These are phyloP conservation scores for Osmoderma eremita DNA, from an alignment of 2,888 invertebrate species.

Conservation along the genomic window DNA sequence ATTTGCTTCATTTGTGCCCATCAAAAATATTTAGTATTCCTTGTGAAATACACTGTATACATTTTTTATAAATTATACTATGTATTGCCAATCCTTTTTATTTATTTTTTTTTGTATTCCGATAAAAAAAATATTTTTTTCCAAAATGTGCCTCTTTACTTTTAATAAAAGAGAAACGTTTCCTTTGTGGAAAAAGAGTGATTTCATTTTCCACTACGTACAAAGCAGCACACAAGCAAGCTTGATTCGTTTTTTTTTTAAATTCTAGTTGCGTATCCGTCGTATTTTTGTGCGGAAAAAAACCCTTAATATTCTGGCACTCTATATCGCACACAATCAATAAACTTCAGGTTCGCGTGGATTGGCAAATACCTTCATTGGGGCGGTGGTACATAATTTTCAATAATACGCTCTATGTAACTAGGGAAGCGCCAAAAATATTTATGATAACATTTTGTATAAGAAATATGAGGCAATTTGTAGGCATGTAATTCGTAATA, in stretches of 20 bases:
- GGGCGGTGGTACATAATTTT: conserved; percentile 21
- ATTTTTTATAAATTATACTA: too few species aligned
- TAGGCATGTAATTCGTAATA: conserved; percentile 17
- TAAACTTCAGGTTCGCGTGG: conserved; percentile 12
- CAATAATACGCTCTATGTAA: conserved; percentile 1
- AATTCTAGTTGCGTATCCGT: conserved; percentile 18
- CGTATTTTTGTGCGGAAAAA: neutral
- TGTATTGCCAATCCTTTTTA: too few species aligned
- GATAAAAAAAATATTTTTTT: too few species aligned
- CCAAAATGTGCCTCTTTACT: too few species aligned
- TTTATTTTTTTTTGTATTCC: too few species aligned
- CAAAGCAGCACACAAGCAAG: too few species aligned
- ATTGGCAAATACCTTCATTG: conserved; percentile 26
- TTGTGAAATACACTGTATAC: too few species aligned
- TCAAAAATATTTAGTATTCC: too few species aligned
- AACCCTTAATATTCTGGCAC: conserved; percentile 22
- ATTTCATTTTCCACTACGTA: too few species aligned
- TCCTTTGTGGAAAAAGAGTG: too few species aligned
- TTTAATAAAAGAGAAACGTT: too few species aligned
- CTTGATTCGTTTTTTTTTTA: neutral
- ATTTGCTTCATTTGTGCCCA: too few species aligned
- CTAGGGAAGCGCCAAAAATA: conserved; percentile 2
- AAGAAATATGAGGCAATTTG: conserved; percentile 16
- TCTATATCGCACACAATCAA: conserved; percentile 18
- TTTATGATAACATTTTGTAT: conserved; percentile 31